Evolutionary conservation across 53 echinoderm and acorn worm genomes (phyloP).

Genomic region (Mesocentrotus franciscanus): DNA sequence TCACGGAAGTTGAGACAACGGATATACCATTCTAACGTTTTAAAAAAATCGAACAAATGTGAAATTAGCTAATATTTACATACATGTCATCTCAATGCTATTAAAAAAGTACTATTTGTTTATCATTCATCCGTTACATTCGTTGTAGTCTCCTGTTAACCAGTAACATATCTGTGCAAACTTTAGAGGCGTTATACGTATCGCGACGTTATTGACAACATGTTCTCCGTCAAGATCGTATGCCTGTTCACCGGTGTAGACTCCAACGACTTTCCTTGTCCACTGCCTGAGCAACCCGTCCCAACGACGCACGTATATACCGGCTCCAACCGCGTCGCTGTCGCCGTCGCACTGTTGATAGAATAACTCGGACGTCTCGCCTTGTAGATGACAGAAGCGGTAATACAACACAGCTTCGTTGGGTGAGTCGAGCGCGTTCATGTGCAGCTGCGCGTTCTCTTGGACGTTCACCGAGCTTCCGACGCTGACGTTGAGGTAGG

Average conservation of each 20-base stretch:
- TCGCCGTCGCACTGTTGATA: slow-evolving; percentile 89
- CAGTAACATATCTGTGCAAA: slow-evolving; percentile 97
- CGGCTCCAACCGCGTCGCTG: slow-evolving; percentile 80
- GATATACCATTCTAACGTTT: too few relatives aligned
- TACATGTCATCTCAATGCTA: not conserved
- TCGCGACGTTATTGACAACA: slow-evolving; percentile 77
- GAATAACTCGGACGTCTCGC: slow-evolving; percentile 77
- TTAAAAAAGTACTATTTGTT: not conserved
- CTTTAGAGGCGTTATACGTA: slow-evolving; percentile 90
- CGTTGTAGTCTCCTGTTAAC: slow-evolving; percentile 88
- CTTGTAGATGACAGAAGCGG: slow-evolving; percentile 83
- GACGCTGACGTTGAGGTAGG: slow-evolving; percentile 78
- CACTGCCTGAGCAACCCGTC: slow-evolving; percentile 67
- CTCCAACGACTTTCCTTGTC: slow-evolving; percentile 81
- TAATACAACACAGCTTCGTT: slow-evolving; percentile 78
- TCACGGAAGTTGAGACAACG: too few relatives aligned
- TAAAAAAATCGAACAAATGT: not conserved
- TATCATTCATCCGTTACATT: slow-evolving; percentile 75
- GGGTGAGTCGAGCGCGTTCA: slow-evolving; percentile 77
- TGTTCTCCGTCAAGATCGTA: slow-evolving; percentile 66
- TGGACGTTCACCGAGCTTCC: slow-evolving; percentile 75
- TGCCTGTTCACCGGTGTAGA: slow-evolving; percentile 74
- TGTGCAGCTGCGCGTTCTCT: slow-evolving; percentile 76
- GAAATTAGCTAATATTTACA: slow-evolving; percentile 39
- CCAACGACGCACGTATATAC: slow-evolving; percentile 89